Base-by-base conservation (phyloP, 2,113 vertebrate species). In the Cheirogaleus medius region DNA sequence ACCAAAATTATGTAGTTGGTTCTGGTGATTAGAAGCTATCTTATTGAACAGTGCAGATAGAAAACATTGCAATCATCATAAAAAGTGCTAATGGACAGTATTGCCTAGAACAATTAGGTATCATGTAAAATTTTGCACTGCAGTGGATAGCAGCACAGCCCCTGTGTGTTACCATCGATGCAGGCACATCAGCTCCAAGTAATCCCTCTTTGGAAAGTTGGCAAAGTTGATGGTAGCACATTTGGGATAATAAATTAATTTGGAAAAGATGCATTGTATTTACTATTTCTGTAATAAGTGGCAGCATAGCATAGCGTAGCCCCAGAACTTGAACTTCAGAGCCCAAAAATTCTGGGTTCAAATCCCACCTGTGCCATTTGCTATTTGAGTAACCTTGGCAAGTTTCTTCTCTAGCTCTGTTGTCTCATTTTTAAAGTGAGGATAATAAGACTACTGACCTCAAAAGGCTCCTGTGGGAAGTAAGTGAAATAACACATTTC, bases 161-260 rank as follows among this genome's bases (percentile, higher is more conserved):
- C 60, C 64, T 8, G 0, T 3, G 21, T 63, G 0, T 71, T 14
- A 9, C 3, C 1, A 2, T 76, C 74, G 20, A 0, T 17, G 58
- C 6, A 18, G n/a, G 6, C 13, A 5, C 1, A 0, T 23, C 60
- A n/a, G 1, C 8, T 23, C 49, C 0, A 52, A 9, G 3, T 44
- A 14, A 27, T 52, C 10, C 4, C 13, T 37, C 2, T 52, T 66
- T 42, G 17, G 68, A 49, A 77, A 63, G 21, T 63, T 42, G 47
- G 44, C 44, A 64, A 8, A 6, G 54, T 17, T n/a, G 21, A 20
- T 69, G 8, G 73, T 42, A 39, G 49, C 74, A 80, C 54, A 37
- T 82, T 52, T 39, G 64, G 66, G 58, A 39, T 94, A 56, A 71
- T 77, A 39, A 71, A 27, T 49, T 80, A 47, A 54, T 69, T 49